phyloP scores from a whole-genome alignment of 2,888 invertebrate genomes.

The Micropterix aruncella region DNA sequence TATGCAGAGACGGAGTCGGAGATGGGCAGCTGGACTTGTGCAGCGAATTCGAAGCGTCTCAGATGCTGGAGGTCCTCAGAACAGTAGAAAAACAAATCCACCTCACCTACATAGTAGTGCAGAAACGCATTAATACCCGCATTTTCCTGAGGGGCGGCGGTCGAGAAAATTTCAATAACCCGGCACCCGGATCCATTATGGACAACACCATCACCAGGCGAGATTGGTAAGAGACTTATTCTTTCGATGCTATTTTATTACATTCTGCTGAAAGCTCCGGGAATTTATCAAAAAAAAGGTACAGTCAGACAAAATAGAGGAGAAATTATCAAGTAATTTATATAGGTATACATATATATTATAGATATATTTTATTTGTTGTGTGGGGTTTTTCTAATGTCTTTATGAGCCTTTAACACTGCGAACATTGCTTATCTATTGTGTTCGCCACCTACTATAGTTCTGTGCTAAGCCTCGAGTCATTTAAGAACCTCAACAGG shows the following conservation, averaged over 20 bases:
- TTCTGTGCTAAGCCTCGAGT: too few relatives aligned
- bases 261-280: neutral
- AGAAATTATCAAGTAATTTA: too few relatives aligned
- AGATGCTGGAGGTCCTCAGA: slow-evolving; percentile 41
- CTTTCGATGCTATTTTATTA: neutral
- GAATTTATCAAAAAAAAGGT: neutral
- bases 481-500: too few relatives aligned
- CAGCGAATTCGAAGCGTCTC: slow-evolving; percentile 67
- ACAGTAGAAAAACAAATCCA: slow-evolving; percentile 43
- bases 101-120: slow-evolving; percentile 73
- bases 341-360: too few relatives aligned
- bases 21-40: slow-evolving; percentile 70
- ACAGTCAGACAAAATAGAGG: too few relatives aligned
- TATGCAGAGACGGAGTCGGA: slow-evolving; percentile 79
- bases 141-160: slow-evolving; percentile 40
- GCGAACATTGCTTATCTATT: too few relatives aligned
- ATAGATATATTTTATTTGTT: too few relatives aligned
- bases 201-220: slow-evolving; percentile 67
- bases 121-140: slow-evolving; percentile 82
- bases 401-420: too few relatives aligned
- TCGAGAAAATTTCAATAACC: slow-evolving; percentile 42
- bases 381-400: too few relatives aligned
- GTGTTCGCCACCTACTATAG: too few relatives aligned
- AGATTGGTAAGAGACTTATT: slow-evolving; percentile 30
- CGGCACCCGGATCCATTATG: slow-evolving; percentile 72